Base-by-base conservation (phyloP, 2,888 invertebrate genomes). In the Dimorphilus gyrociliatus region DNA sequence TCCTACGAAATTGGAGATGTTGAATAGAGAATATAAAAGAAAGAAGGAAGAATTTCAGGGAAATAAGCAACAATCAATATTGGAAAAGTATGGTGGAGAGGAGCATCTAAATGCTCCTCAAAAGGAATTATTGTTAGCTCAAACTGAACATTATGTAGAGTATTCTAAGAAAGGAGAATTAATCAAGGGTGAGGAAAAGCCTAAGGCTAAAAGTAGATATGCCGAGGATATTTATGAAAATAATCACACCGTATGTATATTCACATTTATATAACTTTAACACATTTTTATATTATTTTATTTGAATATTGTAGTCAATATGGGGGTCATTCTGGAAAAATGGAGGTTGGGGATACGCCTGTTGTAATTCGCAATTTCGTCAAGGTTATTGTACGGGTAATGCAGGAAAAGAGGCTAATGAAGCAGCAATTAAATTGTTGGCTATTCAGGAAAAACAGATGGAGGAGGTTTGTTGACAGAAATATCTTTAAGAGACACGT, bases 291-390 rank as follows among this genome's bases (percentile, higher is more conserved):
- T 13, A 7, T 30, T 7, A 7, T 7, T 29, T 19, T 30, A 5
- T 17, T 16, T 27, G 27, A 19, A 6, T 8, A 14, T 10, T 7
- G 16, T 10, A 12, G 28, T n/a, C 13, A 10, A 8, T 94, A 4
- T 97, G 84, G 81, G 97, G 97, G 3, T 92, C 92, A 0, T 90
- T 71, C 60, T 99, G 94, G 92, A 72, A 72, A 45, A 75, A 75
- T 29, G 88, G 86, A 0, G 71, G 73, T 37, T 99, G 97, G 97
- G 97, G 94, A 0, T 97, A 76, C 64, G 78, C 79, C 52, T 97
- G 97, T 53, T 97, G 97, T 61, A 78, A 86, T 55, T 84, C 85
- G 0, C 76, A 78, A 39, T 73, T 94, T 16, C 66, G 66, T 37
- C 55, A 55, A 30, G 56, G 59, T 4, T 63, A 63, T 38, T 63